Percentiles rank a stretch among this genome's conserved stretches.
Conservation (phyloP, 1,140 invertebrate species). For the Medauroidea extradentata region DNA sequence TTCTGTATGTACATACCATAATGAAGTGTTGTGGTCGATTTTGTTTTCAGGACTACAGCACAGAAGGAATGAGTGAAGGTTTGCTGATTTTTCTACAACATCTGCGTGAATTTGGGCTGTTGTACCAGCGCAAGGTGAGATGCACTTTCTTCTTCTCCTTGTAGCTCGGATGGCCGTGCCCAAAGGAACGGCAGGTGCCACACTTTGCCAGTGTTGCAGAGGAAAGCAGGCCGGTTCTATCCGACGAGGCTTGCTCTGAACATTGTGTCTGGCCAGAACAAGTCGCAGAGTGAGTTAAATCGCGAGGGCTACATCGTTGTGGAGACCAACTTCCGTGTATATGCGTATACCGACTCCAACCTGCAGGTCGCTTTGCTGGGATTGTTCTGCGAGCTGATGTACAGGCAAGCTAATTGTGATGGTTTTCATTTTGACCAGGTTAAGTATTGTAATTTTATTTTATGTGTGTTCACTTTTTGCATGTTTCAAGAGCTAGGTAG, state of each 20-base stretch:
- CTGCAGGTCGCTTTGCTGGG: slow-evolving; percentile 89
- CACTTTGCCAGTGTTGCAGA: slow-evolving; percentile 42
- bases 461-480: no score
- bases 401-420: slow-evolving; percentile 70
- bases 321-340: slow-evolving; percentile 96
- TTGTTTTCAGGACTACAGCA: slow-evolving; percentile 78
- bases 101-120: slow-evolving; percentile 92
- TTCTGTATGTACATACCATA: neutral
- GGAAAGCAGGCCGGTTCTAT: slow-evolving; percentile 90
- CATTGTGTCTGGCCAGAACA: slow-evolving; percentile 67
- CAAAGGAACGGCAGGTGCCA: no score
- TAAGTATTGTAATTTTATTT: no score
- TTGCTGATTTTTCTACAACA: slow-evolving; percentile 91
- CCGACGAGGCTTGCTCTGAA: slow-evolving; percentile 90
- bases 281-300: slow-evolving; percentile 45
- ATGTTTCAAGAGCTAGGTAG: no score
- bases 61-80: slow-evolving; percentile 85
- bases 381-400: slow-evolving; percentile 87
- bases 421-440: no score
- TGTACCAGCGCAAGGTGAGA: slow-evolving; percentile 88
- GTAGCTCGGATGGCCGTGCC: neutral
- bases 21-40: neutral
- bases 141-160: slow-evolving; percentile 8
- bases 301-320: slow-evolving; percentile 85
- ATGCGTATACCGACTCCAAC: slow-evolving; percentile 93